Evolutionary conservation across 2,888 invertebrate genomes (phyloP).

Genomic region (Scaeva pyrastri): DNA sequence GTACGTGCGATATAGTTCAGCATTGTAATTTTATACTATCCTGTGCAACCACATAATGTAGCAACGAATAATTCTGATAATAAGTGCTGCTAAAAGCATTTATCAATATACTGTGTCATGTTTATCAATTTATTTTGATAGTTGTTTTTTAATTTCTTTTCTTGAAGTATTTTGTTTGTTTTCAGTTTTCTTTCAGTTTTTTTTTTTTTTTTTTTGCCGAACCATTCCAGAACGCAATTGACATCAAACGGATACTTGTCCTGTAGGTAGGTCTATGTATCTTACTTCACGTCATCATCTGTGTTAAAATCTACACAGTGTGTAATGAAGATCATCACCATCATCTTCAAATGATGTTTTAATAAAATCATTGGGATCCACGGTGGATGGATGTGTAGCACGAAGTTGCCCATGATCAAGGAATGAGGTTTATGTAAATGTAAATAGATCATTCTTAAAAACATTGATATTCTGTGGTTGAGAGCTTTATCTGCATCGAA

Average conservation of each 20-base stretch:
- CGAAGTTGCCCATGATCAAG: not conserved
- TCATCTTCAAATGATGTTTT: constrained; percentile 45
- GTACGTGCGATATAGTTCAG: too few relatives aligned
- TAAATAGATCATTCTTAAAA: too few relatives aligned
- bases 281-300: constrained; percentile 4
- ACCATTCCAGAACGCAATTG: constrained; percentile 15
- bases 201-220: constrained; percentile 31
- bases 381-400: not conserved
- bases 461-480: too few relatives aligned
- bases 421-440: too few relatives aligned
- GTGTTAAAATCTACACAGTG: constrained; percentile 31
- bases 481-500: too few relatives aligned
- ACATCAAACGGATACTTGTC: not conserved
- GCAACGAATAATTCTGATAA: not conserved
- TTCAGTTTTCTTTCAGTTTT: constrained; percentile 24
- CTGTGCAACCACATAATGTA: not conserved
- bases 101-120: constrained; percentile 56
- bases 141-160: constrained; percentile 10
- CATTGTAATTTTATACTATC: too few relatives aligned
- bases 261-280: not conserved
- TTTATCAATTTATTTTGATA: constrained; percentile 66
- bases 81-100: constrained; percentile 32
- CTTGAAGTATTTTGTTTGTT: not conserved
- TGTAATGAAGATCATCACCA: constrained; percentile 21
- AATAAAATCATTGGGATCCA: constrained; percentile 44